Base-by-base conservation (phyloP, 2,113 vertebrate genomes). In the Trachemys scripta region DNA sequence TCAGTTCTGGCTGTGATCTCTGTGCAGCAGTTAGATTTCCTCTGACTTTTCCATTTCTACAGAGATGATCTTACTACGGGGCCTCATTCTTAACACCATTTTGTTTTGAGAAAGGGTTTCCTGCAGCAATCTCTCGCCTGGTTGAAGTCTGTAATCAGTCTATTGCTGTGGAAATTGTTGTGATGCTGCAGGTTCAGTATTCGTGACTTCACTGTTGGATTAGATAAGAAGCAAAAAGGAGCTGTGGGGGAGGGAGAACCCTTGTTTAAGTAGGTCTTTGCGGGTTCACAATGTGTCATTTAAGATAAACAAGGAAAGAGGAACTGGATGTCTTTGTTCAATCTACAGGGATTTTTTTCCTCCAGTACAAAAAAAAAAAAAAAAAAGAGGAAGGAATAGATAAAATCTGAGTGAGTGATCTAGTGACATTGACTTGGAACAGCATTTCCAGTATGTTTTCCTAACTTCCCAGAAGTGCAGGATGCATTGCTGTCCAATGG, bases 111-210 rank as follows among this genome's bases (percentile, higher is more conserved):
- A 78, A 84, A n/a, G 31, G 17, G 62, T 69, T 69, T 69, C n/a
- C 62, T n/a, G 35, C 62, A 69, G 35, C 29, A 53, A 12, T 80
- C 92, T 90, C 12, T 90, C 45, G 82, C 29, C 54, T n/a, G 19
- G 86, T 95, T 90, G 80, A 95, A 91, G 83, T 75, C 87, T 96
- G 88, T 96, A 79, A 87, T 92, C 4, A 24, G 92, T 89, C 59
- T 12, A 20, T 94, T 97, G 85, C 78, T 88, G 90, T 95, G 95
- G 80, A 92, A 95, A 90, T 97, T 72, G 54, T 35, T 90, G 82
- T 89, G 89, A 83, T 96, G 85, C 88, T 27, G 50, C 54, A 83
- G 83, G 57, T 87, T 97, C 92, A 65, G 79, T 31, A 57, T 85
- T 96, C 1, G 0, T 92, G 27, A 92, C 57, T 90, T 96, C 89